Percentiles rank a stretch among this genome's conserved stretches.
Conservation (phyloP, 2,888 invertebrate genomes). For the Thelaira solivaga region DNA sequence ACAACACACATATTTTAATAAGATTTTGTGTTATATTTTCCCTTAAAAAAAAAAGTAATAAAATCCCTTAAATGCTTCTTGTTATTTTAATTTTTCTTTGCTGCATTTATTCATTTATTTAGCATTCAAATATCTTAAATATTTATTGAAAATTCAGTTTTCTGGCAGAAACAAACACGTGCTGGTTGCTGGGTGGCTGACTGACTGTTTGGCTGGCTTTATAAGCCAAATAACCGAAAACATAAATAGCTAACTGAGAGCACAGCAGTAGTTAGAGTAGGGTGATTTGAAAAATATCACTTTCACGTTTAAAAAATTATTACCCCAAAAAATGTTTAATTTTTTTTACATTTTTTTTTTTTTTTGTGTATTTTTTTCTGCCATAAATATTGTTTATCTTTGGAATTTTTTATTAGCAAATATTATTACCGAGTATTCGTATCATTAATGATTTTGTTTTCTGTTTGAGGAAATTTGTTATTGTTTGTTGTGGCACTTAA, state of each 20-base stretch:
- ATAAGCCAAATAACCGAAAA: constrained; percentile 26
- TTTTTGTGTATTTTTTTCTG: constrained; percentile 18
- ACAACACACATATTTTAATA: constrained; percentile 39
- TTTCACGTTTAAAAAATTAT: constrained; percentile 45
- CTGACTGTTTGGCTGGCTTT: constrained; percentile 33
- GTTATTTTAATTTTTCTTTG: background rate
- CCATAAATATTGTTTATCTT: constrained; percentile 35
- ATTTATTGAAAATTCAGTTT: constrained; percentile 43
- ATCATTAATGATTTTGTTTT: constrained; percentile 4
- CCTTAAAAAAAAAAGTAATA: background rate
- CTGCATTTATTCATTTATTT: background rate
- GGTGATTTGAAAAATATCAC: constrained; percentile 41
- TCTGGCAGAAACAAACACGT: constrained; percentile 50
- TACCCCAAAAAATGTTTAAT: constrained; percentile 38
- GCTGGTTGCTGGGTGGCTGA: no score
- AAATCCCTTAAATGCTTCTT: constrained; percentile 2
- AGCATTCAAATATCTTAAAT: background rate
- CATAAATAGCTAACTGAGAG: background rate
- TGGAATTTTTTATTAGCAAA: constrained; percentile 48
- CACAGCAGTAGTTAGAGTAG: no score
- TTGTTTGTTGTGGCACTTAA: constrained; percentile 26
- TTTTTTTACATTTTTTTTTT: constrained; percentile 19
- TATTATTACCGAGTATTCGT: no score
- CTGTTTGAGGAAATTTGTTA: constrained; percentile 27
- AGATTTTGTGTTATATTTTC: constrained; percentile 43